Conservation (phyloP, 2,113 vertebrate species). For the Lepisosteus osseus region DNA sequence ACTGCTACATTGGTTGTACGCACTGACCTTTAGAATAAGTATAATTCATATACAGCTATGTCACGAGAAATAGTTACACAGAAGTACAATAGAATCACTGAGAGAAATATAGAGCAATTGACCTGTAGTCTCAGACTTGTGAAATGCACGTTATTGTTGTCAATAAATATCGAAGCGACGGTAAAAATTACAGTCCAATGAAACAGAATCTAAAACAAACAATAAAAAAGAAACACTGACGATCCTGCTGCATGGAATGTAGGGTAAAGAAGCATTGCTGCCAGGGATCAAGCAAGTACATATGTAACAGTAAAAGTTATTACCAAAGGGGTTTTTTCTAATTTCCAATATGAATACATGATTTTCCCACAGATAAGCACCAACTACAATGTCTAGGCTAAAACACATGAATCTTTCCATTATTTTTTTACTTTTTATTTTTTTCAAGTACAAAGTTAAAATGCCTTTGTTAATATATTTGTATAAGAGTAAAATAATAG, state of each 20-base stretch:
- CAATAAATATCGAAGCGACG: conserved; percentile 86
- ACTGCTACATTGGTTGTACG: conserved; percentile 76
- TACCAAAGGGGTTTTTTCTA: conserved; percentile 58
- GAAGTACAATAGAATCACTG: conserved; percentile 66
- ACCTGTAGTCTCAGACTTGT: conserved; percentile 60
- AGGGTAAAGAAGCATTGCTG: conserved; percentile 52
- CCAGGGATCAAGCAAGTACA: conserved; percentile 60
- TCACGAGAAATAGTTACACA: conserved; percentile 83
- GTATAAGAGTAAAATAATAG: conserved; percentile 97
- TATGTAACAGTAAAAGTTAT: conserved; percentile 69
- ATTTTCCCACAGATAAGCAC: conserved; percentile 91
- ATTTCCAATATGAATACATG: conserved; percentile 80
- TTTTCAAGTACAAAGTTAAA: conserved; percentile 99
- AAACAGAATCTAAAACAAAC: conserved; percentile 46
- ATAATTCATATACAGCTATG: conserved; percentile 80
- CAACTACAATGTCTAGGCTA: conserved; percentile 97
- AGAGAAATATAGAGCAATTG: conserved; percentile 26
- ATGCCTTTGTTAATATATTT: conserved; percentile 91
- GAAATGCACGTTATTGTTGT: conserved; percentile 78
- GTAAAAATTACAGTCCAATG: conserved; percentile 48
- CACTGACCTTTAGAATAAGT: conserved; percentile 59
- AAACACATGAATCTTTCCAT: conserved; percentile 90
- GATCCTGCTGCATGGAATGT: conserved; percentile 70
- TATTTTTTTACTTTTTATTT: conserved; percentile 72
- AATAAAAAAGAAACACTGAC: conserved; percentile 45